Base-by-base conservation (phyloP, 2,888 invertebrate species). In the Rhagonycha lutea region DNA sequence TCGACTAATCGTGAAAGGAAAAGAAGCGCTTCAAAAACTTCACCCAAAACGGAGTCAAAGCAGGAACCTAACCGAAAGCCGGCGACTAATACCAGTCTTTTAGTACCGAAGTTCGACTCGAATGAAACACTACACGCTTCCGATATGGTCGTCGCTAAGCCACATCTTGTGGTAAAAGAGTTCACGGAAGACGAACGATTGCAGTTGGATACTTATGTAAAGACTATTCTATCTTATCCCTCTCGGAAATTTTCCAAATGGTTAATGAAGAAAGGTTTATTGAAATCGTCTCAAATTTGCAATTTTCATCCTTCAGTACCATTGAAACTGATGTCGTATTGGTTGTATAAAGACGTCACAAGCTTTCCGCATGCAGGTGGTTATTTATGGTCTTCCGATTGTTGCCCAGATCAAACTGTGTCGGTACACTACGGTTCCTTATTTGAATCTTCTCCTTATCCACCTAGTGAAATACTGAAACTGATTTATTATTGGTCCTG, bases 401-500 rank as follows among this genome's bases (percentile, higher is more conserved):
- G 96, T 84, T 96, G 96, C 82, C 94, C 95, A 0, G 94, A 94
- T 9, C 91, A 94, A 67, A 96, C 94, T 85, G 94, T 96, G 4
- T 96, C 96, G 0, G 95, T 96, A 0, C 96, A 95, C 87, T 93
- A 92, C 79, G 95, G 95, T 26, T 96, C 96, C 0, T 90, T 97
- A 72, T 97, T 96, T 84, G 96, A 96, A 87, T 94, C 94, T 0
- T 94, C 95, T 1, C 93, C 94, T 0, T 94, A 96, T 87, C 94
- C 95, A 0, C 96, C 97, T 0, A 93, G 94, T 47, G 93, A 95
- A 0, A 89, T 96, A 8, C 88, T 97, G 0, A 96, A 96, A 83
- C 89, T 97, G 0, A 91, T 97, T 70, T 97, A 97, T 87, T 96
- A 96, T 86, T 97, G 97, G 97, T 92, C 95, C 0, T 96, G 96